A percentile compares a stretch with the other conserved stretches of the same genome.
Conservation (phyloP, 64 coral and sea anemone genomes). For the Stylophora pistillata region DNA sequence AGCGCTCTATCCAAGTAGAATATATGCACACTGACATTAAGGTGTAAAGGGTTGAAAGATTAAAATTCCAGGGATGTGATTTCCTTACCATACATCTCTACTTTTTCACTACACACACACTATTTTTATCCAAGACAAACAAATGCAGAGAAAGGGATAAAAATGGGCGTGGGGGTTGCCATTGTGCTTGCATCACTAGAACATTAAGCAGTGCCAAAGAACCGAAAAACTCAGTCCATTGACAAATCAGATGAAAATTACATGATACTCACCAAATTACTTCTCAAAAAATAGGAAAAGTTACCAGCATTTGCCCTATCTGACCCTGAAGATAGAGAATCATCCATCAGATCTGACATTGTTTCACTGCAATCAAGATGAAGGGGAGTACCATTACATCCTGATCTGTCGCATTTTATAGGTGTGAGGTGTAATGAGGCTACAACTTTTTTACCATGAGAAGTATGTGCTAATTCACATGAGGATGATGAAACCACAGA, state of each 20-base stretch:
- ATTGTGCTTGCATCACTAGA: no score
- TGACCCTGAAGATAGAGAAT: not conserved
- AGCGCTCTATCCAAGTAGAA: no score
- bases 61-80: no score
- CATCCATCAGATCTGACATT: not conserved
- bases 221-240: not conserved
- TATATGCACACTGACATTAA: no score
- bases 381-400: not conserved
- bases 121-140: no score
- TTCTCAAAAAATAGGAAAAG: not conserved
- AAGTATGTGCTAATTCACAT: not conserved
- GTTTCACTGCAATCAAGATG: not conserved
- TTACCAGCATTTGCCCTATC: not conserved
- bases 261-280: slow-evolving; percentile 1
- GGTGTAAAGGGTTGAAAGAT: no score
- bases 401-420: not conserved
- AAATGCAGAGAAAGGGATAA: no score
- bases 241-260: not conserved
- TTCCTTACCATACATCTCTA: no score
- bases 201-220: not conserved
- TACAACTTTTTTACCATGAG: not conserved
- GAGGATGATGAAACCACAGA: slow-evolving; percentile 3
- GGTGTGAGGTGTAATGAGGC: not conserved
- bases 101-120: no score
- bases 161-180: no score